phyloP scores from a whole-genome alignment of 1,140 invertebrate species.

The Diabrotica undecimpunctata region DNA sequence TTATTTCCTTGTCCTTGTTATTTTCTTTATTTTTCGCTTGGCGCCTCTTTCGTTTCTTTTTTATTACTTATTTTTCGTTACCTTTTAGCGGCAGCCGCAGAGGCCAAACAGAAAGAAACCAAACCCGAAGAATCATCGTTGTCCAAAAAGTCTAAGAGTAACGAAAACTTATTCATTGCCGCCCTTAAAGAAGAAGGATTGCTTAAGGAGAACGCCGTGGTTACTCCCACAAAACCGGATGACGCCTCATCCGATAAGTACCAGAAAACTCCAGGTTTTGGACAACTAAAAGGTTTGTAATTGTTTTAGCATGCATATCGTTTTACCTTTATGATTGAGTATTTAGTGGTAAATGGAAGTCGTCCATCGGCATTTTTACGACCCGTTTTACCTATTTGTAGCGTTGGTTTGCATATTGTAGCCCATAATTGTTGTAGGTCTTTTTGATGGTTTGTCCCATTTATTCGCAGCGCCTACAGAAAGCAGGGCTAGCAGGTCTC shows the following conservation, averaged over 20 bases:
- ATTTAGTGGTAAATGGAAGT: no score
- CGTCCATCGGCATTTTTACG: no score
- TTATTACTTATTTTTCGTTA: no score
- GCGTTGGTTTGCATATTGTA: no score
- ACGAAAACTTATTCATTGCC: slow-evolving; percentile 25
- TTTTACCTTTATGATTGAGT: no score
- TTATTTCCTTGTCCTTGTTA: no score
- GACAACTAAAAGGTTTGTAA: slow-evolving; percentile 61
- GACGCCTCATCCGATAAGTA: slow-evolving; percentile 20
- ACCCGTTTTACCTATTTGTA: no score
- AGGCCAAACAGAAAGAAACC: slow-evolving; percentile 52
- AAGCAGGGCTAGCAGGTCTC: slow-evolving; percentile 45
- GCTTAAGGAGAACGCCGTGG: slow-evolving; percentile 20
- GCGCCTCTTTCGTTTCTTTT: no score
- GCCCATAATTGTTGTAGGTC: slow-evolving; percentile 15
- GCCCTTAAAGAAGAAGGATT: slow-evolving; percentile 21
- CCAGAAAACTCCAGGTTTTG: slow-evolving; percentile 50
- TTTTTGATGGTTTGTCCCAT: slow-evolving; percentile 82
- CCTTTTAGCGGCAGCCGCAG: slow-evolving; percentile 54
- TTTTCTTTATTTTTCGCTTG: no score
- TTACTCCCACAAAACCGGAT: slow-evolving; percentile 15
- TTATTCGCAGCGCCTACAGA: slow-evolving; percentile 66
- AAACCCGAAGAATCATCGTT: neutral
- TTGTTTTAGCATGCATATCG: neutral
- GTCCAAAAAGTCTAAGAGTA: slow-evolving; percentile 7